Base-by-base conservation (phyloP, 1,140 invertebrate species). In the Zaprionus capensis region DNA sequence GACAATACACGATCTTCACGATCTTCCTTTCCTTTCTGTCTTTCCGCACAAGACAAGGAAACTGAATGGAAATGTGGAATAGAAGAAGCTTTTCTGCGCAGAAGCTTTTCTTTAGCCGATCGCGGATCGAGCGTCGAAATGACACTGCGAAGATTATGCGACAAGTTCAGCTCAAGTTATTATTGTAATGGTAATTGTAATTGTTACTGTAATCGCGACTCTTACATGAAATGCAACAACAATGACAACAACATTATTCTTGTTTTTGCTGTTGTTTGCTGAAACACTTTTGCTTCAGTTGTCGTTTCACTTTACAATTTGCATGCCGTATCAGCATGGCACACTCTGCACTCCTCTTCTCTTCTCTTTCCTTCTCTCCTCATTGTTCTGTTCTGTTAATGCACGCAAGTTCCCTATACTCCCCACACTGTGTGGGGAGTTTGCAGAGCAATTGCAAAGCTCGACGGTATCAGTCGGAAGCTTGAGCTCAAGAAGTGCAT, bases 281-380 rank as follows among this genome's bases (percentile, higher is more conserved):
- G 7, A 51, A 67, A 41, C 24, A 44, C 24, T 73, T 77, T 46
- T 57, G 36, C 34, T 80, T 73, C 70, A 65, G 31, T 73, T 68
- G 46, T 20, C 65, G 55, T 72, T 78, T 31, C 57, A 61, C 20
- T 67, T 63, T 59, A 34, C 31, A 34, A 51, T 14, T 87, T 71
- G 46, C 71, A 71, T 80, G 71, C 81, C 65, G 83, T 88, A 87
- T 87, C 84, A 78, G 70, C 69, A 44, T 72, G 64, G n/a, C 26
- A 20, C 14, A 55, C 59, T 46, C 24, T 58, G 15, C 68, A 4
- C 28, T 28, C 4, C 7, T 7, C 24, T 17, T 7, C 12, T 12
- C 20, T 24, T 1, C 53, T n/a, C 22, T 28, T 2, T 15, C 7
- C 26, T 9, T 15, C 31, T 11, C 3, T 3, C 9, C 9, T 7